Evolutionary conservation across 2,888 invertebrate species (phyloP).

Genomic region (Amaurobius ferox): DNA sequence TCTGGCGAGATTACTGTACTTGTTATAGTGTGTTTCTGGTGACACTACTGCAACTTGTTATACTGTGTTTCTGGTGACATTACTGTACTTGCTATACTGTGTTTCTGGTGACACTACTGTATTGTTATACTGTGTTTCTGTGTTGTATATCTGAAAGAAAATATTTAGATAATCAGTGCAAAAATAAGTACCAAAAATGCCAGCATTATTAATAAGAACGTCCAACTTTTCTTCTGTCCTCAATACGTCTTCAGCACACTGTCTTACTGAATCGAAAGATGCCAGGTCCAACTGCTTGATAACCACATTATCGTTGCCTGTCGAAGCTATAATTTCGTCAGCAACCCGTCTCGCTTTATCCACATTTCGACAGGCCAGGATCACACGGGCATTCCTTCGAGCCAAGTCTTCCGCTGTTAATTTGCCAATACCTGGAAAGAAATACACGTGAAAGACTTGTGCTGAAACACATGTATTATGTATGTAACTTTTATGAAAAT

Average conservation of each 20-base stretch:
- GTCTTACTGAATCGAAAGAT: background rate
- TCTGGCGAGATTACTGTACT: no score
- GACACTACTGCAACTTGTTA: no score
- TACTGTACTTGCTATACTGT: no score
- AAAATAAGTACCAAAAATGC: background rate
- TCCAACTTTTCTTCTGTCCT: background rate
- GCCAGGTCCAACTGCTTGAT: background rate
- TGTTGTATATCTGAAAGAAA: background rate
- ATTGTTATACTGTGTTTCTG: no score
- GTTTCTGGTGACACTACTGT: no score
- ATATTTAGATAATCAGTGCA: background rate
- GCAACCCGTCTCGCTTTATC: background rate
- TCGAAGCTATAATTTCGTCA: background rate
- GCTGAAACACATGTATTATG: no score
- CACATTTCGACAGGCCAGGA: background rate
- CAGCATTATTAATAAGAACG: slow-evolving; percentile 15
- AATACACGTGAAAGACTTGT: no score
- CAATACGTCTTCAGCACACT: background rate
- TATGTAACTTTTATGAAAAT: no score
- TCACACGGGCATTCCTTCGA: background rate
- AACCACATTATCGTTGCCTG: background rate
- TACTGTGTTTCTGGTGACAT: no score
- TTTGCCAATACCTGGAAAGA: slow-evolving; percentile 5
- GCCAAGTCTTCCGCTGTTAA: background rate
- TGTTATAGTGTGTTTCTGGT: no score